Conservation (phyloP, 2,113 vertebrate genomes). For the Gadus chalcogrammus region DNA sequence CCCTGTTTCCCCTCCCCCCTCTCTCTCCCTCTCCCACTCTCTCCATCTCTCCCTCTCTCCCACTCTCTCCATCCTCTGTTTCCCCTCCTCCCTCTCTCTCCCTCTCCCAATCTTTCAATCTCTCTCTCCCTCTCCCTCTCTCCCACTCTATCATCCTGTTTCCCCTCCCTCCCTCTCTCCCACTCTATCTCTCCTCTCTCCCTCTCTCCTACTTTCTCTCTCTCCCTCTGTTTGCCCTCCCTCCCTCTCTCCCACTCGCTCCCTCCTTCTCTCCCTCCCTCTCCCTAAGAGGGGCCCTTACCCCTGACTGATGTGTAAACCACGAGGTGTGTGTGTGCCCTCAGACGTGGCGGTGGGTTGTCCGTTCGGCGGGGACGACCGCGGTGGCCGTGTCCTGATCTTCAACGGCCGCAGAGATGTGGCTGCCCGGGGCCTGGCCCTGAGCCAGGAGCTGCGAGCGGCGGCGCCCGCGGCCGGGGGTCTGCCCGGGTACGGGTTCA, state of each 20-base stretch:
- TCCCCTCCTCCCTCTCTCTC: constrained; percentile 14
- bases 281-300: constrained; percentile 42
- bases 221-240: too few species aligned
- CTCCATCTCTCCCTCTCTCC: constrained; percentile 6
- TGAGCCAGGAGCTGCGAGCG: constrained; percentile 83
- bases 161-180: too few species aligned
- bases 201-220: too few species aligned
- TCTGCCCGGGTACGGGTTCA: constrained; percentile 91
- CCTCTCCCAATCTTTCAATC: too few species aligned
- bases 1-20: constrained; percentile 26
- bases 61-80: constrained; percentile 31
- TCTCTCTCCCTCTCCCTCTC: background rate
- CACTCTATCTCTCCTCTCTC: too few species aligned
- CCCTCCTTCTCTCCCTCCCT: constrained; percentile 35
- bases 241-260: constrained; percentile 8
- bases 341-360: constrained; percentile 90
- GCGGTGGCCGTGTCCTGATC: constrained; percentile 87
- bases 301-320: constrained; percentile 55
- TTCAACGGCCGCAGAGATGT: constrained; percentile 84
- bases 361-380: constrained; percentile 90
- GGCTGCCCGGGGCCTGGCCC: constrained; percentile 66
- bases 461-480: constrained; percentile 65
- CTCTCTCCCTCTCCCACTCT: background rate
- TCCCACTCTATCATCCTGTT: too few species aligned
- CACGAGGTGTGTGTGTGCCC: constrained; percentile 33